These are phyloP conservation scores for Fundulus diaphanus DNA, from an alignment of 2,797 vertebrate genomes.

Conservation along the genomic window DNA sequence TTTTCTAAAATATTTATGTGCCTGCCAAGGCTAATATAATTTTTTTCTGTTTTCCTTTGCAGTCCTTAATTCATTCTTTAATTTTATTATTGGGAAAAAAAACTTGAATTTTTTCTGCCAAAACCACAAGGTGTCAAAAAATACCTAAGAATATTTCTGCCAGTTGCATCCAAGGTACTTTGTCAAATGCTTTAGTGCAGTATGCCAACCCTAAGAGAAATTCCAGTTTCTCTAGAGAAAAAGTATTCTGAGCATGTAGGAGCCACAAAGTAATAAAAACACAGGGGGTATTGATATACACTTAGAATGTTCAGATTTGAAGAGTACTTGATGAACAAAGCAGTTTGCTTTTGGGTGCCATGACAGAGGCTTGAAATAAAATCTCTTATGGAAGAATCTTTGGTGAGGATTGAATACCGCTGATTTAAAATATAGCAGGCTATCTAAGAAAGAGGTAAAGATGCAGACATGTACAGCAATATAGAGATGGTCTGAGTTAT, in stretches of 20 bases:
- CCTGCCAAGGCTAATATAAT: too few relatives aligned
- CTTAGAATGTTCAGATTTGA: constrained; percentile 20
- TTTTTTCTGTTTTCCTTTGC: neutral
- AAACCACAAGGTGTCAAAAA: constrained; percentile 16
- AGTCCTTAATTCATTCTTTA: neutral
- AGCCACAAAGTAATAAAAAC: neutral
- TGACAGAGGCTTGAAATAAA: constrained; percentile 35
- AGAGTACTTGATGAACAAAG: constrained; percentile 35
- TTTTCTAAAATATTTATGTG: too few relatives aligned
- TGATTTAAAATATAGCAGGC: constrained; percentile 72
- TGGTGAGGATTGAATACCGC: constrained; percentile 69
- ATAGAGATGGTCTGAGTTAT: constrained; percentile 50
- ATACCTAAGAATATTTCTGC: neutral
- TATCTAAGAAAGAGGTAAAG: constrained; percentile 44
- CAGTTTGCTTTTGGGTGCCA: constrained; percentile 36
- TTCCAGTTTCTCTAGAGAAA: neutral
- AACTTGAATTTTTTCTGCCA: neutral
- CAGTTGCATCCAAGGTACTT: neutral
- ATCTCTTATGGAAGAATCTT: constrained; percentile 68
- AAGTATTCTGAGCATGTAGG: neutral
- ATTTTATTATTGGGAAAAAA: neutral
- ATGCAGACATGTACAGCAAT: constrained; percentile 38
- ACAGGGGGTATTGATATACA: constrained; percentile 5
- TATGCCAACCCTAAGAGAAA: constrained; percentile 9
- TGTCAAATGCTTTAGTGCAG: neutral